Conservation (phyloP, 2,888 invertebrate genomes). For the Parthenolecanium corni region DNA sequence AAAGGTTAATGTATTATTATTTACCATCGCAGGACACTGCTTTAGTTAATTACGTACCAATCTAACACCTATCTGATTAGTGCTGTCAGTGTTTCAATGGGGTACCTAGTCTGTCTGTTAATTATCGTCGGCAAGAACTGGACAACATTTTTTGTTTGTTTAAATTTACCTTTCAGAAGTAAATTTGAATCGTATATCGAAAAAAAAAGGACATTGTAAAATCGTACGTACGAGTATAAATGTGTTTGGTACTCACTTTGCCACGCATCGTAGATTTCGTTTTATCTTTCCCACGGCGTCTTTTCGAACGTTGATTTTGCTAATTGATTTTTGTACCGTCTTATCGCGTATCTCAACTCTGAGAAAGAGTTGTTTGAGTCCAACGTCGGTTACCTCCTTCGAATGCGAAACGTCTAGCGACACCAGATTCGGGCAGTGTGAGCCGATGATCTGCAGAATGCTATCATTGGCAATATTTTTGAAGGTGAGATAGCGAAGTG, state of each 20-base stretch:
- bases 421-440: conserved; percentile 39
- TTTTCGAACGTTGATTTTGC: conserved; percentile 6
- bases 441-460: conserved; percentile 39
- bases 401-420: conserved; percentile 40
- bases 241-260: conserved; percentile 16
- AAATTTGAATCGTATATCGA: too few relatives aligned
- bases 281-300: conserved; percentile 7
- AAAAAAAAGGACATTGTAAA: too few relatives aligned
- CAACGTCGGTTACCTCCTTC: conserved; percentile 40
- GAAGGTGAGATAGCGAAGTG: conserved; percentile 38
- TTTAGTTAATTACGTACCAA: too few relatives aligned
- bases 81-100: too few relatives aligned
- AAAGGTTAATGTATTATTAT: too few relatives aligned
- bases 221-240: too few relatives aligned
- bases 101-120: too few relatives aligned
- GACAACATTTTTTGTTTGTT: too few relatives aligned
- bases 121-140: too few relatives aligned
- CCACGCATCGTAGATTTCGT: conserved; percentile 10
- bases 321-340: conserved; percentile 23
- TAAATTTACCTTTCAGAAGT: too few relatives aligned
- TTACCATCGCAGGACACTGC: too few relatives aligned
- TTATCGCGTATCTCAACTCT: conserved; percentile 39
- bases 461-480: conserved; percentile 41
- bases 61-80: too few relatives aligned
- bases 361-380: conserved; percentile 39